These are phyloP conservation scores for Ctenopoma multispine DNA, from an alignment of 2,797 vertebrate genomes.

Conservation along the genomic window DNA sequence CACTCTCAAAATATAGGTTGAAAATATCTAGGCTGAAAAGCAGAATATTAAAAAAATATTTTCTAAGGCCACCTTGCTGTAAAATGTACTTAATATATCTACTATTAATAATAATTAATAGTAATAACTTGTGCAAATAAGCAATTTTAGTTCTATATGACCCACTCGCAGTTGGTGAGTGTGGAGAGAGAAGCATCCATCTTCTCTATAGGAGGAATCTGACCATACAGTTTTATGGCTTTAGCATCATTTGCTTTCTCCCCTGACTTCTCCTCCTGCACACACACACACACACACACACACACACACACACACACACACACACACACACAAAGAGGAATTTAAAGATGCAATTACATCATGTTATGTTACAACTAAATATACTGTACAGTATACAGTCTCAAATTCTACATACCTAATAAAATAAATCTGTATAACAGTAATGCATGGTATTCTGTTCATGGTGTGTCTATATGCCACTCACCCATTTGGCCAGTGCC, in stretches of 20 bases:
- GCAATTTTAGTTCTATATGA: not conserved
- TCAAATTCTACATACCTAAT: not conserved
- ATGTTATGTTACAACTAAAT: not conserved
- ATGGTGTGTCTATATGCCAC: slow-evolving; percentile 1
- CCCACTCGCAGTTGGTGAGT: slow-evolving; percentile 94
- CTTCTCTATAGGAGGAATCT: slow-evolving; percentile 95
- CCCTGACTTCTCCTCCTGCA: slow-evolving; percentile 91
- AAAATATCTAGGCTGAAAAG: no score
- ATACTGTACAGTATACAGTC: not conserved
- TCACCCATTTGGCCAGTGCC: slow-evolving; percentile 74
- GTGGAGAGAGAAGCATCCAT: slow-evolving; percentile 93
- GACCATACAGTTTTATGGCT: slow-evolving; percentile 92
- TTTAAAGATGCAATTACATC: slow-evolving; percentile 5
- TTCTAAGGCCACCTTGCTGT: not conserved
- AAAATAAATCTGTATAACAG: not conserved
- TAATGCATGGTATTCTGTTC: not conserved
- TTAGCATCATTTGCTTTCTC: slow-evolving; percentile 91
- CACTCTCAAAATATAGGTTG: not conserved
- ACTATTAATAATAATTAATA: no score
- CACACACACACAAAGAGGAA: slow-evolving; percentile 1
- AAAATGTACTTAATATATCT: not conserved
- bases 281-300: slow-evolving; percentile 8
- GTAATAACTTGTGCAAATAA: not conserved
- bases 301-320: not conserved
- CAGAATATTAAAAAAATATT: no score